phyloP scores from a whole-genome alignment of 2,113 vertebrate genomes.

The Scytalopus superciliaris region DNA sequence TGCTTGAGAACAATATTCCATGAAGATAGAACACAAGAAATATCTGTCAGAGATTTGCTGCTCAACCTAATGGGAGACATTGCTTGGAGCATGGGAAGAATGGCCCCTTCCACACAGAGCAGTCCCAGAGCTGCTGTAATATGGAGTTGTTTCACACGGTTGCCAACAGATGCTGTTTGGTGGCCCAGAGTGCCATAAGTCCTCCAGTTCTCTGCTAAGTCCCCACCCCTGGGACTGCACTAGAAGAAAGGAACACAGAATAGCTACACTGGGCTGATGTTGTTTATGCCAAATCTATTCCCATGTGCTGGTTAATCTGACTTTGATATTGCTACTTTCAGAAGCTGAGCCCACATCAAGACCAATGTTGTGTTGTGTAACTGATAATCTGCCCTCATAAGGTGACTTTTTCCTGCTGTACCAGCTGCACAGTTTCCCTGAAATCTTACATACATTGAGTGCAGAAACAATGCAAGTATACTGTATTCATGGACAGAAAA shows the following conservation, averaged over 20 bases:
- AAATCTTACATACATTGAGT: neutral
- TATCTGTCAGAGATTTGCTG: neutral
- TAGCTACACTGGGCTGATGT: neutral
- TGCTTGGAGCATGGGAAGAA: neutral
- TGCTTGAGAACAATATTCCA: neutral
- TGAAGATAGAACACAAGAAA: neutral
- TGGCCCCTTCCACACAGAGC: neutral
- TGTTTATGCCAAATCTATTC: conserved; percentile 25
- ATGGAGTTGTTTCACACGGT: neutral
- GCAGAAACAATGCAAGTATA: neutral
- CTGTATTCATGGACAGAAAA: neutral
- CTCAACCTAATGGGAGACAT: neutral
- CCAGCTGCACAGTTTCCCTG: neutral
- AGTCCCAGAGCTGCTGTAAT: neutral
- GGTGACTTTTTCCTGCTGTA: neutral
- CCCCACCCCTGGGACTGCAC: neutral
- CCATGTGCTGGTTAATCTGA: conserved; percentile 9
- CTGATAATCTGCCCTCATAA: neutral
- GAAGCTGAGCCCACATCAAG: neutral
- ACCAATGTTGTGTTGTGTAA: neutral
- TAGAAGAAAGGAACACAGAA: neutral
- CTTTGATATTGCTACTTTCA: conserved; percentile 39
- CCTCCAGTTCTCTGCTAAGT: neutral
- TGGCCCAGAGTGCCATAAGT: neutral
- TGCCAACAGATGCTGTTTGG: neutral